A percentile compares a stretch with the other conserved stretches of the same genome.
phyloP scores from a whole-genome alignment of 2,797 vertebrate species.

The Poecilia velifera region DNA sequence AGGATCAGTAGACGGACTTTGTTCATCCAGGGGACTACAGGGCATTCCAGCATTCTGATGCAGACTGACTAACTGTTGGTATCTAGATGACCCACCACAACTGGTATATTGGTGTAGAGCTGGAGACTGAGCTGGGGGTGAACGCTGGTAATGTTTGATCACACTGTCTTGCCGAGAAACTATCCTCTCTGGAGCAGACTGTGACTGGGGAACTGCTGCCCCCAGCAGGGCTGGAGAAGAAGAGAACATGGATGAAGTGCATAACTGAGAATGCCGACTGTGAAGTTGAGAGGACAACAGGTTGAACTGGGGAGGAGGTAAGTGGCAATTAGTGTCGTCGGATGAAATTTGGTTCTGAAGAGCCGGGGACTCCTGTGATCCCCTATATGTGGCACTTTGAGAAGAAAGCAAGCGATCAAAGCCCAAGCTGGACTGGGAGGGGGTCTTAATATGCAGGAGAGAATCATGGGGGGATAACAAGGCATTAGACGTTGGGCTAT shows the following conservation, averaged over 20 bases:
- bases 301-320: conserved; percentile 87
- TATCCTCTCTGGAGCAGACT: conserved; percentile 83
- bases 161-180: conserved; percentile 91
- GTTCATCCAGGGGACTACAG: conserved; percentile 89
- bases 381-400: conserved; percentile 79
- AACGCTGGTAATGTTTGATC: conserved; percentile 92
- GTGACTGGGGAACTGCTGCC: conserved; percentile 66
- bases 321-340: conserved; percentile 82
- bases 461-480: conserved; percentile 91
- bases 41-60: conserved; percentile 83
- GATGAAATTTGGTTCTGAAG: conserved; percentile 74
- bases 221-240: conserved; percentile 69
- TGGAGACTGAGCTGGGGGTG: conserved; percentile 79
- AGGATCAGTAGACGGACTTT: conserved; percentile 81
- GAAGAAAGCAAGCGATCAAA: conserved; percentile 89
- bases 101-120: conserved; percentile 89
- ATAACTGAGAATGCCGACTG: conserved; percentile 87
- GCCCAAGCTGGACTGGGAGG: conserved; percentile 86
- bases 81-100: conserved; percentile 83
- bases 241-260: conserved; percentile 88
- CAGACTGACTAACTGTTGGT: conserved; percentile 84
- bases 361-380: conserved; percentile 77
- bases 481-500: conserved; percentile 89
- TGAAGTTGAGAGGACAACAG: conserved; percentile 86
- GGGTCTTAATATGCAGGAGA: conserved; percentile 89